phyloP scores from a whole-genome alignment of 2,797 vertebrate species.

The Cynopterus sphinx region DNA sequence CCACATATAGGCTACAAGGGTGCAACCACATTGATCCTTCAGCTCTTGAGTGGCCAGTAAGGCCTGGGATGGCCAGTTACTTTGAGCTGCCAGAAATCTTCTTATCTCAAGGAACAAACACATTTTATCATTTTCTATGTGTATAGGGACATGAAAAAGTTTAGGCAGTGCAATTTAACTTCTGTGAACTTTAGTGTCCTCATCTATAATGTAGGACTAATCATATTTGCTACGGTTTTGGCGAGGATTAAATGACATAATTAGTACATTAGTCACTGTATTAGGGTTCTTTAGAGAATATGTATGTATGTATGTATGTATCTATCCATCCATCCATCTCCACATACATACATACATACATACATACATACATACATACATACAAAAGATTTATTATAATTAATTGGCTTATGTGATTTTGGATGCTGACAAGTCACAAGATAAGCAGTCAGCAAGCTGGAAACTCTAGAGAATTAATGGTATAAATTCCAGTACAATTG shows the following conservation, averaged over 20 bases:
- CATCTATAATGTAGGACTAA: neutral
- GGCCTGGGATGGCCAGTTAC: neutral
- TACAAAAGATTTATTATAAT: neutral
- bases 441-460: neutral
- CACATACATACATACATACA: too few relatives aligned
- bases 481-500: neutral
- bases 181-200: neutral
- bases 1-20: neutral
- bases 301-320: neutral
- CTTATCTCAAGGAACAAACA: neutral
- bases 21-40: neutral
- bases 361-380: neutral
- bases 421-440: neutral
- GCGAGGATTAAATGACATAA: slow-evolving; percentile 10
- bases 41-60: neutral
- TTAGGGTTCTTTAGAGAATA: neutral
- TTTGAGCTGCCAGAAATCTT: neutral
- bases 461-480: neutral
- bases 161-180: neutral
- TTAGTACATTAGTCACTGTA: neutral
- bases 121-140: neutral
- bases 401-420: neutral
- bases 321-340: neutral
- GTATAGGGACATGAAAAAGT: neutral
- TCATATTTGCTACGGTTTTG: neutral